These are phyloP conservation scores for Chionomys nivalis DNA, from an alignment of 2,113 vertebrate species.

Conservation along the genomic window DNA sequence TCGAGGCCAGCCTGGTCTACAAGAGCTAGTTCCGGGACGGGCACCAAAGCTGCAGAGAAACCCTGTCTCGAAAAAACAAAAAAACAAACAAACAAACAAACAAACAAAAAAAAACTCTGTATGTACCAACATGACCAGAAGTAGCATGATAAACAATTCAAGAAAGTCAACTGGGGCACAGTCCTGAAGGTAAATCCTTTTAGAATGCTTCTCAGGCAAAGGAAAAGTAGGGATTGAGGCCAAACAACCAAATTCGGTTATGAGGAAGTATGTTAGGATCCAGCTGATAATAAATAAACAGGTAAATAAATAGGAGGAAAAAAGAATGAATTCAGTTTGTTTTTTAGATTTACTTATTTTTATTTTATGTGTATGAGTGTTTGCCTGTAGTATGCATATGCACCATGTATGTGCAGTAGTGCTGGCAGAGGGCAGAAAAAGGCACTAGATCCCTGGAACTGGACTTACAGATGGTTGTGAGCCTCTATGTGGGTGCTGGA, in stretches of 20 bases:
- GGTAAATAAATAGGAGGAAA: no score
- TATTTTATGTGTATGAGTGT: neutral
- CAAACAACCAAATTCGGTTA: neutral
- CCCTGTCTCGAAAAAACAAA: no score
- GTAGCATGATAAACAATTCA: neutral
- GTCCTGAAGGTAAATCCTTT: neutral
- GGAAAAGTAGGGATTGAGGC: neutral
- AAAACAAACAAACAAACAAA: no score
- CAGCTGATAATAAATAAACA: neutral
- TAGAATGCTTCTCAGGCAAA: neutral
- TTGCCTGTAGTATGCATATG: neutral
- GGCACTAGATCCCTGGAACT: neutral
- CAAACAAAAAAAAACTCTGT: no score
- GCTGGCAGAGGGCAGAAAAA: neutral
- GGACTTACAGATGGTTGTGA: neutral
- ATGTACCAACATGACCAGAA: neutral
- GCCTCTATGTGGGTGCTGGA: neutral
- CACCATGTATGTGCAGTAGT: neutral
- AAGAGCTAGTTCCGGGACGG: no score
- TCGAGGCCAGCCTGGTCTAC: no score
- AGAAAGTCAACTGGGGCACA: neutral
- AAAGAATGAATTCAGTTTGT: neutral
- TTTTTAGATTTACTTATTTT: neutral
- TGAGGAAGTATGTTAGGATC: neutral
- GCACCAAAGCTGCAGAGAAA: no score